Conservation (phyloP, 2,113 vertebrate genomes). For the Hystrix brachyura region DNA sequence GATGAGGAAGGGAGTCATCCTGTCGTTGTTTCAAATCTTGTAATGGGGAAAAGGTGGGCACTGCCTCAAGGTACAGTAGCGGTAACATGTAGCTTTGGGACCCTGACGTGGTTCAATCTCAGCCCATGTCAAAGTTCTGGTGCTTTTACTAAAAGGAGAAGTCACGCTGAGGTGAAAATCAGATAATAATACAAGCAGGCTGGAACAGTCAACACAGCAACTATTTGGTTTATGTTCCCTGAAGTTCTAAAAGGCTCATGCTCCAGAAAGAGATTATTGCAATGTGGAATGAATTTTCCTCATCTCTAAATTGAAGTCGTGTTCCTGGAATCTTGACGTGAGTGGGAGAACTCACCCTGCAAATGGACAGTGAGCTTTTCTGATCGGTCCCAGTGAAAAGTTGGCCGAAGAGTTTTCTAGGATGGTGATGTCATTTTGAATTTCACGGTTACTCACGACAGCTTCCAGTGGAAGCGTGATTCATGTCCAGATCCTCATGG, state of each 20-base stretch:
- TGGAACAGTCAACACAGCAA: not conserved
- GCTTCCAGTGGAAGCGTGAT: not conserved
- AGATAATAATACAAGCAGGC: not conserved
- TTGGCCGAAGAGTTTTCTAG: conserved; percentile 24
- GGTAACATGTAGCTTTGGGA: not conserved
- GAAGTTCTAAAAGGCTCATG: not conserved
- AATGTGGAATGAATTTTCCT: not conserved
- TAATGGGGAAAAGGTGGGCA: fast-evolving
- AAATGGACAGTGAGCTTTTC: not conserved
- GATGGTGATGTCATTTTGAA: conserved; percentile 29
- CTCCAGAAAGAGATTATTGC: not conserved
- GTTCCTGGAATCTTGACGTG: not conserved
- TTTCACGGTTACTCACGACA: conserved; percentile 44
- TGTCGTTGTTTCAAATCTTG: not conserved
- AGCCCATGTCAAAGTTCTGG: not conserved
- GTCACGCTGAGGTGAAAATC: not conserved
- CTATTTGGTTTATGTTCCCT: not conserved
- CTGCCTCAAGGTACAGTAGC: fast-evolving
- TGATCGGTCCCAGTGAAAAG: conserved; percentile 16
- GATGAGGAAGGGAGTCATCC: not conserved
- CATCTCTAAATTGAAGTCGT: not conserved
- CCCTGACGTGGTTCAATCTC: not conserved
- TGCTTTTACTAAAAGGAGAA: not conserved
- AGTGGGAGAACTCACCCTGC: not conserved
- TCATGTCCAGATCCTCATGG: not conserved